phyloP scores from a whole-genome alignment of 2,113 vertebrate genomes.

The Macquaria ambigua region DNA sequence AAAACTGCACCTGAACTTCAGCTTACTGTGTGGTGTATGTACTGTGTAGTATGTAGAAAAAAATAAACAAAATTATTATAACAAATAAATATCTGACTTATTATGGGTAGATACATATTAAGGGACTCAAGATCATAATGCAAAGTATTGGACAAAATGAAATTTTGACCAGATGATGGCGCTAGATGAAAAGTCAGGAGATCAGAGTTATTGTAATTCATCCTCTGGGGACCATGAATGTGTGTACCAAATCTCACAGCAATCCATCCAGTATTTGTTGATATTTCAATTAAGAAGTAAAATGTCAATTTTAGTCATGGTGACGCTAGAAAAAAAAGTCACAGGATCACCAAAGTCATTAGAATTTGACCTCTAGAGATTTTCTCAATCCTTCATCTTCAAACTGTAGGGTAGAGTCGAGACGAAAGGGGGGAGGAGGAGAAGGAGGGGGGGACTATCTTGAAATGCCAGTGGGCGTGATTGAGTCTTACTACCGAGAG shows the following conservation, averaged over 20 bases:
- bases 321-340: not conserved
- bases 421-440: slow-evolving; percentile 2
- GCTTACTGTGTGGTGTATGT: not conserved
- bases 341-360: not conserved
- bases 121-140: not conserved
- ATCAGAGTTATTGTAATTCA: not conserved
- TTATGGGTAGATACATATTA: not conserved
- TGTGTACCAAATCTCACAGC: not conserved
- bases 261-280: no score
- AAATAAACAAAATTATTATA: not conserved
- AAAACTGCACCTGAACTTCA: not conserved
- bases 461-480: slow-evolving; percentile 61
- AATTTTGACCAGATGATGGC: not conserved
- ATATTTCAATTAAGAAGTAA: no score
- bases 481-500: slow-evolving; percentile 64
- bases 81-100: not conserved
- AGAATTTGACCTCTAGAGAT: not conserved
- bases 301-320: no score
- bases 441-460: not conserved
- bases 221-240: not conserved
- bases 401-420: slow-evolving; percentile 23
- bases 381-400: slow-evolving; percentile 48
- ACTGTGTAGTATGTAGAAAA: not conserved
- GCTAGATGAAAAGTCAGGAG: not conserved
- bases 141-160: not conserved